Evolutionary conservation across 2,113 vertebrate genomes (phyloP).

Genomic region (Prunella fulvescens): DNA sequence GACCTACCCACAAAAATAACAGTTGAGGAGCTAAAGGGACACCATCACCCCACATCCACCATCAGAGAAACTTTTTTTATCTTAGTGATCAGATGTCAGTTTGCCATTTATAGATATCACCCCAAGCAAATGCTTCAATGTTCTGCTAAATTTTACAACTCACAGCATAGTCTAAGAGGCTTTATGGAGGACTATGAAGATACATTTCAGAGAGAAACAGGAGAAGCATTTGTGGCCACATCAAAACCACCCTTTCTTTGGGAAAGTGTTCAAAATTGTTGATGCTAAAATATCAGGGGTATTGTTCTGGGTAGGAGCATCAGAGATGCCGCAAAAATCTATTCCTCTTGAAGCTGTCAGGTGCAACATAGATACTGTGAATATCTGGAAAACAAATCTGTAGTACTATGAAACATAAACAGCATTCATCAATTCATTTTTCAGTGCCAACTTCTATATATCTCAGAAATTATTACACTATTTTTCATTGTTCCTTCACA

Average conservation of each 20-base stretch:
- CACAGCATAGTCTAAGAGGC: background rate
- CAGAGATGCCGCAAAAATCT: background rate
- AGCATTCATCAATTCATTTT: background rate
- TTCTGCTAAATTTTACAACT: background rate
- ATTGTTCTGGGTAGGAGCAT: background rate
- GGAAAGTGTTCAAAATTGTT: background rate
- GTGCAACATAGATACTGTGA: background rate
- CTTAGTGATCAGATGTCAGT: background rate
- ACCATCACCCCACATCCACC: fast-evolving
- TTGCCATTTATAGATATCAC: background rate
- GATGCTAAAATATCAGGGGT: background rate
- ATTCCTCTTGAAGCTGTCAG: background rate
- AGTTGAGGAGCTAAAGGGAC: background rate
- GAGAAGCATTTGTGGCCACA: background rate
- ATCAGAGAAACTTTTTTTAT: background rate
- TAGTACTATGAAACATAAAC: background rate
- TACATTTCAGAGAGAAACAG: background rate
- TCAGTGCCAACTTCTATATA: background rate
- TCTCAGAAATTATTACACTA: background rate
- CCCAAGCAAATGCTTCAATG: background rate
- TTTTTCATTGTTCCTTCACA: slow-evolving; percentile 6
- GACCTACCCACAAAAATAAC: background rate
- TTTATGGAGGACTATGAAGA: background rate
- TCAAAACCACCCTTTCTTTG: background rate
- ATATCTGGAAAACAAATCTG: background rate